Evolutionary conservation across 2,797 vertebrate species (phyloP).

Genomic region (Pygocentrus nattereri): DNA sequence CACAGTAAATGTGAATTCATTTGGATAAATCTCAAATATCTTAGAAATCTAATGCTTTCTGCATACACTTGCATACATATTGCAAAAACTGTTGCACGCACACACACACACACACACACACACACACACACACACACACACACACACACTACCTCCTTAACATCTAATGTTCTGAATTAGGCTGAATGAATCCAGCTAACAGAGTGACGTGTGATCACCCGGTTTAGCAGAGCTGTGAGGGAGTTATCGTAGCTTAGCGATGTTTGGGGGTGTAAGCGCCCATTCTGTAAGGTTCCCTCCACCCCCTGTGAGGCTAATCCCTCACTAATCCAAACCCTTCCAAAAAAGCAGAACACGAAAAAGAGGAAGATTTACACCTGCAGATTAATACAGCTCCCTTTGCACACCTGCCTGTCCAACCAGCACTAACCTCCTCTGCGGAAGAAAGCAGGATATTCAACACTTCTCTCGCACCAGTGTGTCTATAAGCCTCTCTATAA

Average conservation of each 20-base stretch:
- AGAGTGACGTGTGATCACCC: conserved; percentile 7
- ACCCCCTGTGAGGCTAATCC: conserved; percentile 65
- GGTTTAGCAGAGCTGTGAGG: conserved; percentile 26
- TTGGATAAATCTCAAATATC: no score
- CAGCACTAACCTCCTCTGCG: neutral
- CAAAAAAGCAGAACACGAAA: conserved; percentile 64
- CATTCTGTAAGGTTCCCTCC: conserved; percentile 40
- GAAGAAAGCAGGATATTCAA: neutral
- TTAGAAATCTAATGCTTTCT: no score
- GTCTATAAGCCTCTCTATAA: neutral
- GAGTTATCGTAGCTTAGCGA: conserved; percentile 47
- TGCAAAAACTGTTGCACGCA: no score
- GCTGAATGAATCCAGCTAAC: neutral
- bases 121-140: conserved; percentile 18
- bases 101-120: conserved; percentile 23
- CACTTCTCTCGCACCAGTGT: neutral
- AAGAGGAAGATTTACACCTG: conserved; percentile 46
- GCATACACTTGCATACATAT: no score
- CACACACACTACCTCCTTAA: neutral
- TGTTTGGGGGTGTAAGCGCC: conserved; percentile 25
- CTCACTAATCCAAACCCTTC: conserved; percentile 68
- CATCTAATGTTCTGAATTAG: neutral
- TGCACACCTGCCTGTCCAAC: conserved; percentile 32
- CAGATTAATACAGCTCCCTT: conserved; percentile 45
- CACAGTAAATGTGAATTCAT: no score